phyloP scores from a whole-genome alignment of 2,888 invertebrate species.

The Trichacis sp. region DNA sequence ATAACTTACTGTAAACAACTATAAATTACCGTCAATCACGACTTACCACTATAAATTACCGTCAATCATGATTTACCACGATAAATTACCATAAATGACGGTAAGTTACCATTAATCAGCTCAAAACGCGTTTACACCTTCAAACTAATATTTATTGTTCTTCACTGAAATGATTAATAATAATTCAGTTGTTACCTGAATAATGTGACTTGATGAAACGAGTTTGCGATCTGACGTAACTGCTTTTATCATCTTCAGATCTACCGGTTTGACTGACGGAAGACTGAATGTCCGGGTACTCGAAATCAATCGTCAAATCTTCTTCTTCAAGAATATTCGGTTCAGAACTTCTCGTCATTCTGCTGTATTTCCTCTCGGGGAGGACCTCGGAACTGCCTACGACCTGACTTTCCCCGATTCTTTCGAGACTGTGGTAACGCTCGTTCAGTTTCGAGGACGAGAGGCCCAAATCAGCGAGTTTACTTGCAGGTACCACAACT shows the following conservation, averaged over 20 bases:
- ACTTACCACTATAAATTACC: too few species aligned
- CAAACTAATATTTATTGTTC: too few species aligned
- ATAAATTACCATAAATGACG: too few species aligned
- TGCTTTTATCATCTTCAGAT: conserved; percentile 70
- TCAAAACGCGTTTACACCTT: too few species aligned
- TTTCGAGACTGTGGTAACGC: conserved; percentile 88
- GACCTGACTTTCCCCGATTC: conserved; percentile 60
- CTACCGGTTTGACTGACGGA: conserved; percentile 65
- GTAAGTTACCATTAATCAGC: too few species aligned
- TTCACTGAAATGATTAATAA: too few species aligned
- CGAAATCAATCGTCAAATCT: conserved; percentile 73
- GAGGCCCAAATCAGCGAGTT: conserved; percentile 80
- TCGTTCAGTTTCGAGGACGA: conserved; percentile 90
- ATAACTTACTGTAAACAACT: too few species aligned
- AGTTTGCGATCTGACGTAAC: conserved; percentile 71
- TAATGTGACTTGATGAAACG: conserved; percentile 88
- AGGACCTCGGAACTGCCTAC: conserved; percentile 62
- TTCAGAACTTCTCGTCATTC: conserved; percentile 66
- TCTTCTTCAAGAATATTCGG: conserved; percentile 66
- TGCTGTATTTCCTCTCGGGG: conserved; percentile 70
- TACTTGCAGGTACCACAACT: conserved; percentile 71
- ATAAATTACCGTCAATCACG: too few species aligned
- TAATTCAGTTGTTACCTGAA: conserved; percentile 74
- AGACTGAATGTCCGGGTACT: conserved; percentile 75
- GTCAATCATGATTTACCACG: too few species aligned